Base-by-base conservation (phyloP, 2,888 invertebrate species). In the Catocala sponsa region DNA sequence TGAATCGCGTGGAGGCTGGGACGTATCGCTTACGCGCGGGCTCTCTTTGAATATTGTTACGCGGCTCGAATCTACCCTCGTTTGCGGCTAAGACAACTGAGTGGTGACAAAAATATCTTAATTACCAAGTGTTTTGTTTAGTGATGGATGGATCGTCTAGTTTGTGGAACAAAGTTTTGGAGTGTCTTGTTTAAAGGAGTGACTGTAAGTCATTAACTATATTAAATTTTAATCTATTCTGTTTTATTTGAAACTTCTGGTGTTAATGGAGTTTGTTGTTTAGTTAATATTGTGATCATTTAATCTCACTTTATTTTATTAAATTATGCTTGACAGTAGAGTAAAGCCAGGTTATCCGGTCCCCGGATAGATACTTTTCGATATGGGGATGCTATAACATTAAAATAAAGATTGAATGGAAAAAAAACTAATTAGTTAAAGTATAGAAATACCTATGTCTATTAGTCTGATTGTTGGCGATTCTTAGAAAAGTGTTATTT, bases 1-100 rank as follows among this genome's bases (percentile, higher is more conserved):
- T 83, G 80, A 85, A 80, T 80, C 89, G 89, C 75, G 83, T 73
- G 78, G 86, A 86, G 70, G 87, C 84, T 82, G 90, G 82, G 90
- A 90, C 94, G 93, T 88, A 79, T 82, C 81, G 78, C 73, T 76
- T 61, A 65, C 63, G 66, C 72, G 66, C 74, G 70, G 65, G 64
- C 65, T 71, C 67, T 72, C 68, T 72, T 70, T 67, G 67, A 72
- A 83, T 78, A 79, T 84, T 78, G 82, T 87, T 87, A 84, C 88
- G 88, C 79, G 86, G 63, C 73, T 78, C 68, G 70, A 77, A 62
- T 48, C 49, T 61, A 72, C 61, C 67, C 78, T 64, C 73, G 68
- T 69, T 67, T 63, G 56, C 59, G 59, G 47, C 46, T 58, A 35
- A 63, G 50, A 63, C 57, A 62, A 66, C 59, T 58, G 51, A 76